Percentiles rank a stretch among this genome's conserved stretches.
Evolutionary conservation across 2,797 vertebrate species (phyloP).

Genomic region (Eupleurogrammus muticus): DNA sequence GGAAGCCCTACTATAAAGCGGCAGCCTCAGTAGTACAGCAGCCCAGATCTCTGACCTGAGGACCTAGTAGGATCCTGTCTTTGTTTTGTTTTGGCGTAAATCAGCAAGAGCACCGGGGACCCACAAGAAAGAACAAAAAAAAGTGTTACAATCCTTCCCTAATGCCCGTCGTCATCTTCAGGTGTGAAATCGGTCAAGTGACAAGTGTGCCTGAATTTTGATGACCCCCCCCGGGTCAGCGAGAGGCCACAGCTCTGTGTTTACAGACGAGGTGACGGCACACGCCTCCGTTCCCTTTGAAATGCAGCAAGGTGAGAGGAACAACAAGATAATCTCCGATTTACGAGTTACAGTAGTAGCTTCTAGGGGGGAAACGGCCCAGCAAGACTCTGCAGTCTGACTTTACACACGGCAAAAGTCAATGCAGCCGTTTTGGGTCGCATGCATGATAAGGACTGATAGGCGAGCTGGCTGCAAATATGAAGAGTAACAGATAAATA

Average conservation of each 20-base stretch:
- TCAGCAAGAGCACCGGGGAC: slow-evolving; percentile 35
- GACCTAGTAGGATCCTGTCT: slow-evolving; percentile 15
- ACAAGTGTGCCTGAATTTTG: slow-evolving; percentile 81
- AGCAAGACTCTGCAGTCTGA: slow-evolving; percentile 21
- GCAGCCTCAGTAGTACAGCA: not conserved
- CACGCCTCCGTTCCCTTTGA: slow-evolving; percentile 72
- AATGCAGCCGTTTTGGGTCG: slow-evolving; percentile 2
- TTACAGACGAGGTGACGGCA: slow-evolving; percentile 77
- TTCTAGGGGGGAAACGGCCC: slow-evolving; percentile 20
- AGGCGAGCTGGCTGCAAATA: not conserved
- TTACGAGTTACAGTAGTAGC: slow-evolving; percentile 80
- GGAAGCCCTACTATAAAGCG: slow-evolving; percentile 27
- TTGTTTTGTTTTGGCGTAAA: slow-evolving; percentile 56
- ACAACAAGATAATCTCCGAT: slow-evolving; percentile 73
- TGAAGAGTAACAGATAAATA: not conserved
- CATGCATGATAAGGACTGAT: not conserved
- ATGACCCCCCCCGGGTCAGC: slow-evolving; percentile 72
- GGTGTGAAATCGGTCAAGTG: slow-evolving; percentile 79
- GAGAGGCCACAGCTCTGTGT: slow-evolving; percentile 71
- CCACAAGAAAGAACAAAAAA: slow-evolving; percentile 36
- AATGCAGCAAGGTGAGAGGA: slow-evolving; percentile 67
- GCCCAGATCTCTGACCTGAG: slow-evolving; percentile 32
- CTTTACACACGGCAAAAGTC: not conserved
- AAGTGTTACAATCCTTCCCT: slow-evolving; percentile 46
- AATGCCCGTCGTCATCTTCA: slow-evolving; percentile 60